Conservation (phyloP, 2,797 vertebrate genomes). For the Acrocephalus scirpaceus region DNA sequence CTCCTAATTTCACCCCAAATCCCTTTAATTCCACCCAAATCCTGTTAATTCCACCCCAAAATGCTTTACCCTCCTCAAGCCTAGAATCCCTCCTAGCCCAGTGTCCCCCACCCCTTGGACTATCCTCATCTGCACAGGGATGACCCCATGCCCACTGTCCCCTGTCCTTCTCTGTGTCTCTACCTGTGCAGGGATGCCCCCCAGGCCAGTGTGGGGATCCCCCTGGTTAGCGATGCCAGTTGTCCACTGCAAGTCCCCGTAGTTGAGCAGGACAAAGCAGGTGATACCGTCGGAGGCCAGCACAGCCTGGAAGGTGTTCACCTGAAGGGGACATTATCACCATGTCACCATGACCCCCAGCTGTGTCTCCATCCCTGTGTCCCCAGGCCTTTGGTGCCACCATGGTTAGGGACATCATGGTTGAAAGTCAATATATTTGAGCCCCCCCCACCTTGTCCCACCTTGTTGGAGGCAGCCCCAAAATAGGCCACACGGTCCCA, state of each 20-base stretch:
- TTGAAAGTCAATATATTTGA: background rate
- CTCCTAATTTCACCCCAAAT: background rate
- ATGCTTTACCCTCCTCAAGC: background rate
- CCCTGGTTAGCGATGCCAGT: slow-evolving; percentile 7
- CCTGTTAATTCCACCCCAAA: background rate
- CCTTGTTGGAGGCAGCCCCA: background rate
- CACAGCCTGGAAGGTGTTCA: slow-evolving; percentile 54
- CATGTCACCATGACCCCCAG: background rate
- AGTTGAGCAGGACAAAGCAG: slow-evolving; percentile 15
- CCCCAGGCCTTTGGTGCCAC: background rate
- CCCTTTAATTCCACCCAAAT: background rate
- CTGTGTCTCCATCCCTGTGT: background rate
- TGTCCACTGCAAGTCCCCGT: slow-evolving; percentile 16
- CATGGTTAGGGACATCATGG: background rate
- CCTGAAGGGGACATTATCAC: background rate
- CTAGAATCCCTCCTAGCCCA: background rate
- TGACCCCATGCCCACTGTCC: background rate
- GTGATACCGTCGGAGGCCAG: background rate
- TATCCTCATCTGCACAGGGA: background rate
- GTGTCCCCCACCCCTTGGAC: background rate
- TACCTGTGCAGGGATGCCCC: slow-evolving; percentile 33
- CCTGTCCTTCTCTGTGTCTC: background rate
- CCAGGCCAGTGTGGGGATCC: background rate
- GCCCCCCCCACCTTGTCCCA: background rate
- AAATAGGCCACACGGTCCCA: slow-evolving; percentile 11